These are phyloP conservation scores for Parapristionchus giblindavisi DNA, from an alignment of 2,888 invertebrate species.

Conservation along the genomic window DNA sequence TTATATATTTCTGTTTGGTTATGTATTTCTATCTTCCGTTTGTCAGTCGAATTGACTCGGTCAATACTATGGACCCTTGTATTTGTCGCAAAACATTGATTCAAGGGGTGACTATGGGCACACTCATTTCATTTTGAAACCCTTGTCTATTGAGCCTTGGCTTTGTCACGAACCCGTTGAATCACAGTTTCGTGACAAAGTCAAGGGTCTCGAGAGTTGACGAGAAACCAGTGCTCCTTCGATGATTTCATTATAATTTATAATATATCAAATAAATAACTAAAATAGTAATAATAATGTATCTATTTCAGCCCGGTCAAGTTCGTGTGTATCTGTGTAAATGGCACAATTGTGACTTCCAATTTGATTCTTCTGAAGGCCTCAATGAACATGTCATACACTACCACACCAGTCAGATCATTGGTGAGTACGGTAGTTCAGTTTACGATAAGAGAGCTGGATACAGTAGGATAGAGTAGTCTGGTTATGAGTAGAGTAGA, in stretches of 20 bases:
- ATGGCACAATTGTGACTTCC: slow-evolving; percentile 91
- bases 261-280: neutral
- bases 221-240: slow-evolving; percentile 59
- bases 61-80: no score
- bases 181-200: no score
- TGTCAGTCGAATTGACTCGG: no score
- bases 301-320: slow-evolving; percentile 69
- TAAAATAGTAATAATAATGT: no score
- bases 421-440: slow-evolving; percentile 50
- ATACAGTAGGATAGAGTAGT: neutral
- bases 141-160: no score
- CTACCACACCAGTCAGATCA: slow-evolving; percentile 71
- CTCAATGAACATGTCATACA: slow-evolving; percentile 87
- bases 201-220: no score
- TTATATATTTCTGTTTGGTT: no score
- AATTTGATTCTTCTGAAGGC: slow-evolving; percentile 88
- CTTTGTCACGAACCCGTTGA: no score
- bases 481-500: neutral
- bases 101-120: no score
- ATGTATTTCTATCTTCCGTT: no score
- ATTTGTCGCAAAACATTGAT: no score
- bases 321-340: slow-evolving; percentile 70
- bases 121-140: no score
- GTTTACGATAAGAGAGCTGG: slow-evolving; percentile 24
- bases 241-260: neutral